A percentile compares a stretch with the other conserved stretches of the same genome.
Conservation (phyloP, 2,888 invertebrate genomes). For the Opisthograptis luteolata region DNA sequence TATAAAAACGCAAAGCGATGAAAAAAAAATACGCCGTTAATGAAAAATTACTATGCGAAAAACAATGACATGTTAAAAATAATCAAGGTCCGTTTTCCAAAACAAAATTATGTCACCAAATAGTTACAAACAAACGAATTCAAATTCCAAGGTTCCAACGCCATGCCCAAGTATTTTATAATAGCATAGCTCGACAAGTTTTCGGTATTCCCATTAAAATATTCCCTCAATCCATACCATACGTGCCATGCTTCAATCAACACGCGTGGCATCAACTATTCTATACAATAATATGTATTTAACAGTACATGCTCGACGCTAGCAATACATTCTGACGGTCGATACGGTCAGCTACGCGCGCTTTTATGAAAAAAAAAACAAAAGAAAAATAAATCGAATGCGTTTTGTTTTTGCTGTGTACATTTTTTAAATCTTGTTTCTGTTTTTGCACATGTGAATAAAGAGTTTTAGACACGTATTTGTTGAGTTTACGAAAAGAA, state of each 20-base stretch:
- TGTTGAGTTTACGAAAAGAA: too few relatives aligned
- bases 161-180: conserved; percentile 10
- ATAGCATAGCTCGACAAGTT: background rate
- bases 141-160: background rate
- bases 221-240: conserved; percentile 5
- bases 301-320: conserved; percentile 45
- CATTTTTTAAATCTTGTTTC: background rate
- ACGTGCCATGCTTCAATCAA: background rate
- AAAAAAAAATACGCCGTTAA: too few relatives aligned
- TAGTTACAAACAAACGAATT: too few relatives aligned
- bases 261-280: too few relatives aligned
- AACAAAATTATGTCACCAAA: too few relatives aligned
- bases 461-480: too few relatives aligned
- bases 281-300: conserved; percentile 43
- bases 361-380: conserved; percentile 31
- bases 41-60: too few relatives aligned
- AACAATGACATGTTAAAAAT: too few relatives aligned
- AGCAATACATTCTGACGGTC: conserved; percentile 45
- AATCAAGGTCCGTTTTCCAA: too few relatives aligned
- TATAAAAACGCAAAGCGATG: too few relatives aligned
- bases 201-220: conserved; percentile 12
- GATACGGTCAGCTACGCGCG: conserved; percentile 47
- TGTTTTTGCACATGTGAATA: too few relatives aligned
- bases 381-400: conserved; percentile 4
- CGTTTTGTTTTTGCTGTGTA: conserved; percentile 5